phyloP scores from a whole-genome alignment of 1,140 invertebrate genomes.

The Rhynchophorus ferrugineus region DNA sequence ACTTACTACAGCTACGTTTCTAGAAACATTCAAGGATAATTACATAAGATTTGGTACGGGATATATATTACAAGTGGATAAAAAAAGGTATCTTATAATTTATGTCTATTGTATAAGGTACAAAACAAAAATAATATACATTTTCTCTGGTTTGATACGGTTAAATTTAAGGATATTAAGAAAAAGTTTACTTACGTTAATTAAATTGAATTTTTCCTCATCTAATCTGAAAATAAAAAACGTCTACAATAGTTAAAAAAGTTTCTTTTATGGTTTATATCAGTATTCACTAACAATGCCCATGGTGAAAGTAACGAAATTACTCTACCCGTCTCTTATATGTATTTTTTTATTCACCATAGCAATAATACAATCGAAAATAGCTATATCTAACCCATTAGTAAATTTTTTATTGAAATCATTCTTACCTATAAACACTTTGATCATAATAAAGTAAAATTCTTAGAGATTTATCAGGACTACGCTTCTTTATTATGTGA shows the following conservation, averaged over 20 bases:
- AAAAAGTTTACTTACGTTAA: conserved; percentile 66
- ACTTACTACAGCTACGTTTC: too few relatives aligned
- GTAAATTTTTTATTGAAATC: neutral
- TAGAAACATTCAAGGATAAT: too few relatives aligned
- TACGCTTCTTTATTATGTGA: conserved; percentile 75
- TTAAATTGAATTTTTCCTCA: conserved; percentile 69
- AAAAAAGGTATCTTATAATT: too few relatives aligned
- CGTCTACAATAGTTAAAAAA: conserved; percentile 8
- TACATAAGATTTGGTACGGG: too few relatives aligned
- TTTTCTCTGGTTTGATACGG: too few relatives aligned
- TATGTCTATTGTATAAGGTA: too few relatives aligned
- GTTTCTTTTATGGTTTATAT: neutral
- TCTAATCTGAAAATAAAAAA: conserved; percentile 64
- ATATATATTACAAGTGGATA: too few relatives aligned
- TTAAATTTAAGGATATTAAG: too few relatives aligned
- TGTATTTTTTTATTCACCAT: neutral
- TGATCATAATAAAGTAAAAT: conserved; percentile 86
- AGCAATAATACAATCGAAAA: neutral
- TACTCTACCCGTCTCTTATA: neutral
- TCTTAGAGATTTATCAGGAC: conserved; percentile 75
- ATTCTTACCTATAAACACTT: conserved; percentile 74
- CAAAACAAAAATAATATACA: too few relatives aligned
- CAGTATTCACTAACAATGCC: conserved; percentile 1
- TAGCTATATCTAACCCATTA: neutral
- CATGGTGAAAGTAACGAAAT: conserved; percentile 1